Base-by-base conservation (phyloP, 1,140 invertebrate genomes). In the Eurytemora carolleeae region DNA sequence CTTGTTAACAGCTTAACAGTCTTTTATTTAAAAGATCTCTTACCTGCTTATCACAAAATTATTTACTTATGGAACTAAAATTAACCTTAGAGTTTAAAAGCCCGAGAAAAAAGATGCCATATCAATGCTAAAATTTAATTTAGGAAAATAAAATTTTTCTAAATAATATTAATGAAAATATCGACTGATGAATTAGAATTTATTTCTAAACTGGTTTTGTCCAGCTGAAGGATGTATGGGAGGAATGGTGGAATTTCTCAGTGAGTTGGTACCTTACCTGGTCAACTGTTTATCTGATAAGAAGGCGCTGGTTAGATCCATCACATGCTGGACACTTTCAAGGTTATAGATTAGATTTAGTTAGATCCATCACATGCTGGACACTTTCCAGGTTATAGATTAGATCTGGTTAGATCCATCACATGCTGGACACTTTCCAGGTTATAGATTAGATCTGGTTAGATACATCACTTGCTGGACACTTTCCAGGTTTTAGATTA, bases 301-400 rank as follows among this genome's bases (percentile, higher is more conserved):
- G 71, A 97, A 98, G 75, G 90, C 94, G 0, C 75, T 98, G 20
- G 93, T 98, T 20, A 78, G 95, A 55, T 92, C 93, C 24, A 99
- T 99, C 66, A 97, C 95, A 1, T 99, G 95, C 72, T 98, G 95
- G 95, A 98, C 95, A 0, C 75, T 98, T 1, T 94, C 87, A 66
- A 79, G 95, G 57, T 55, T 15, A 7, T 7, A n/a, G 7, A 12
- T 15, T 55, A 7, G 53, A 55, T 0, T 75, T 98, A 20, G 93
- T 98, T 20, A 78, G 95, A 55, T 92, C 93, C 24, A 99, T 99
- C 66, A 97, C 95, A 1, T 99, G 95, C 72, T 98, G 95, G 95
- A 98, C 95, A 0, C 75, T 98, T 1, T 94, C 87, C 66, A 79
- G 95, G 57, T n/a, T n/a, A n/a, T 55, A 55, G 16, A 7, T 55